Conservation (phyloP, 2,113 vertebrate genomes). For the Natator depressus region DNA sequence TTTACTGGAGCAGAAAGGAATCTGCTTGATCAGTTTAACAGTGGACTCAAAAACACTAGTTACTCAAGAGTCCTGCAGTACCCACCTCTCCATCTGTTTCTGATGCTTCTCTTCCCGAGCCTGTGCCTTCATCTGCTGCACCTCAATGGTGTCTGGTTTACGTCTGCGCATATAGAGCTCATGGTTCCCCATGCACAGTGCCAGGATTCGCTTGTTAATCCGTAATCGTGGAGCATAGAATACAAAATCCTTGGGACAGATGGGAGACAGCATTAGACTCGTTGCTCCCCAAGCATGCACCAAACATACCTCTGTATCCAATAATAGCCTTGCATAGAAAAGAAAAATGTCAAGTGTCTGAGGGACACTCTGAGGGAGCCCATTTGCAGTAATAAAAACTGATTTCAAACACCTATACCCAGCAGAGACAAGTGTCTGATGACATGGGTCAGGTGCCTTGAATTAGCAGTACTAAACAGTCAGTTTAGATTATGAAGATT, state of each 20-base stretch:
- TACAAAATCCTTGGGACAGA: constrained; percentile 89
- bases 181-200: constrained; percentile 98
- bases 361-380: neutral
- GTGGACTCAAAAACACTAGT: neutral
- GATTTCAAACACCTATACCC: neutral
- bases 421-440: neutral
- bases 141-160: constrained; percentile 97
- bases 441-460: neutral
- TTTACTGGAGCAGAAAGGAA: neutral
- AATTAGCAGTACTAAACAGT: neutral
- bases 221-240: constrained; percentile 96
- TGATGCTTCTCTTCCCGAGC: constrained; percentile 96
- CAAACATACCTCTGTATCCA: neutral
- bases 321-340: neutral
- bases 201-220: constrained; percentile 97
- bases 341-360: neutral
- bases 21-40: neutral
- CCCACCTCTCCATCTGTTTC: constrained; percentile 96
- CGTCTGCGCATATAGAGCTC: constrained; percentile 97
- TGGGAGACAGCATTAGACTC: neutral
- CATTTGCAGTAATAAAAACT: neutral
- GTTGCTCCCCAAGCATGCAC: neutral
- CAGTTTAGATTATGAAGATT: neutral
- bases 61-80: neutral
- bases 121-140: constrained; percentile 99